Evolutionary conservation across 1,140 invertebrate genomes (phyloP), one percentile per base, ranked within the genome.

Genomic region (Platyscapa corneri): DNA sequence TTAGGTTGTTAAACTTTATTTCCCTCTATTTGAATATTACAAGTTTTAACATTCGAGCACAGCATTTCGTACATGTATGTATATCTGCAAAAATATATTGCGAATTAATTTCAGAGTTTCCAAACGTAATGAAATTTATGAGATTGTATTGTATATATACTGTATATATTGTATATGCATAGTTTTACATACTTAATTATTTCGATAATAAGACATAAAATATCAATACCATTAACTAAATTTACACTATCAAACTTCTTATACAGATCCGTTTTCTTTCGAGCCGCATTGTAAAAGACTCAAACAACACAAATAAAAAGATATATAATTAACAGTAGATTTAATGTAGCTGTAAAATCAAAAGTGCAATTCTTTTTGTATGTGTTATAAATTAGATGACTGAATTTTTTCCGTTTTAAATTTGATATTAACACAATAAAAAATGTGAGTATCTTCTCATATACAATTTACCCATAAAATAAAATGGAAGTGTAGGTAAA

Each of bases 41-140:
- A 20, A 12, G 18, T 53, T 2, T 20, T 53, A 53, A 18, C 18
- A 53, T 53, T 53, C 18, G 16, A 53, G 18, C 18, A n/a, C n/a
- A n/a, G n/a, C n/a, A n/a, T n/a, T n/a, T n/a, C n/a, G n/a, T n/a
- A n/a, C n/a, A n/a, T n/a, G n/a, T 30, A 32, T 30, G 64, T 30
- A 27, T 30, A 14, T 65, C 27, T 65, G 64, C 30, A 32, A 3
- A 30, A 3, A 60, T 60, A 27, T 39, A 67, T 8, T 20, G 86
- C 87, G 89, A 91, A 91, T 90, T 91, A 91, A 91, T 91, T 89
- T 87, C 87, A 87, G 88, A 89, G 89, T 90, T 89, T 49, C 86
- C 84, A 84, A 87, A 88, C 82, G 65, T 87, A 88, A 34, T 46
- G 89, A 87, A 88, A 87, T 87, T 39, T 85, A 86, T 87, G 86